Percentiles rank a stretch among this genome's conserved stretches.
Conservation (phyloP, 2,797 vertebrate genomes). For the Margarornis squamiger region DNA sequence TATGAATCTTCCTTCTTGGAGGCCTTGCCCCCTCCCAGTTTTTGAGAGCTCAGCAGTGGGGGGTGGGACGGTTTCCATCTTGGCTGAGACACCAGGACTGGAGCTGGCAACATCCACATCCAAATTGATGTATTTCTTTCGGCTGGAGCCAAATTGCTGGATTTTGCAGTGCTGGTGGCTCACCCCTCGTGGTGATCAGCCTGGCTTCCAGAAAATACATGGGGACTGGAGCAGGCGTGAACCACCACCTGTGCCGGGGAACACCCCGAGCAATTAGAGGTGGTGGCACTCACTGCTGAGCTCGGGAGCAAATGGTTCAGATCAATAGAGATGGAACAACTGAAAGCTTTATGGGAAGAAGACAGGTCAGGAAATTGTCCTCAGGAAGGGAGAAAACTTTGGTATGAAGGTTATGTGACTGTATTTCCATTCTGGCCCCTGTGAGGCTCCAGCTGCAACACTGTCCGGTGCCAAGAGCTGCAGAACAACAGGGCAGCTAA, state of each 20-base stretch:
- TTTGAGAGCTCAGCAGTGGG: not conserved
- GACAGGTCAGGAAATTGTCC: not conserved
- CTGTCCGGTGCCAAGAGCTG: not conserved
- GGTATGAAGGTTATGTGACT: not conserved
- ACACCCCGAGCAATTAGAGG: not conserved
- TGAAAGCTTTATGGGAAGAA: not conserved
- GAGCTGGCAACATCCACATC: not conserved
- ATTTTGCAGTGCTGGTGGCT: not conserved
- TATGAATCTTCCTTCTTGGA: not conserved
- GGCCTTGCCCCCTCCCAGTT: not conserved
- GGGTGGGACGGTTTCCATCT: not conserved
- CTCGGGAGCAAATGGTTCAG: not conserved
- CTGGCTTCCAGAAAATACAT: not conserved
- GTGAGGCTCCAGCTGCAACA: not conserved
- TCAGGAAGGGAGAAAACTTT: not conserved
- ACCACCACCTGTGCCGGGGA: not conserved
- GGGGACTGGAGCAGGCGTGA: not conserved
- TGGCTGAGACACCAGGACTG: not conserved
- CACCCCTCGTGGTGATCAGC: not conserved
- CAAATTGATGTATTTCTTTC: not conserved
- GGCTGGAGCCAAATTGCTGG: not conserved
- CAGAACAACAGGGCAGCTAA: not conserved
- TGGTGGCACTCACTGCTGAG: not conserved
- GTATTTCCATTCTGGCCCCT: not conserved
- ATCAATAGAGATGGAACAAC: not conserved